Percentiles rank a stretch among this genome's conserved stretches.
Conservation (phyloP, 2,113 vertebrate genomes). For the Hippotragus niger region DNA sequence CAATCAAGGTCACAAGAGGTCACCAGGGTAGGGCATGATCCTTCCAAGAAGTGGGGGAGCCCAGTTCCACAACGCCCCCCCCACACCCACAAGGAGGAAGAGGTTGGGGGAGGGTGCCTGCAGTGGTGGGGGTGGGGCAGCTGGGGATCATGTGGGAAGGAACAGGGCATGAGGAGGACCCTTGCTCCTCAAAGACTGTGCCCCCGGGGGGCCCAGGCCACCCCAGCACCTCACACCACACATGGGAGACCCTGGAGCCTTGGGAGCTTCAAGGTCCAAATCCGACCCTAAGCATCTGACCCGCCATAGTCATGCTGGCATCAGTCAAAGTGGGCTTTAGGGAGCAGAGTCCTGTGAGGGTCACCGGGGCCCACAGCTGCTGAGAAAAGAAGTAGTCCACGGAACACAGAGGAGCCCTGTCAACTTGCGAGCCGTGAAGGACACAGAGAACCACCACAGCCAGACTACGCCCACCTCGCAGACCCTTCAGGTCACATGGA, state of each 20-base stretch:
- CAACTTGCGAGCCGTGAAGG: background rate
- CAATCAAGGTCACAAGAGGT: background rate
- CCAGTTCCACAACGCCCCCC: too few species aligned
- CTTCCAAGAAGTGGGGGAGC: background rate
- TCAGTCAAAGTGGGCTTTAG: background rate
- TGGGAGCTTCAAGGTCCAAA: background rate
- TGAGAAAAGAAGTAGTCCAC: background rate
- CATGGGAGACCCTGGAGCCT: background rate
- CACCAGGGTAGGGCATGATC: background rate
- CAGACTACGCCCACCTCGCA: background rate
- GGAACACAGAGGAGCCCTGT: background rate
- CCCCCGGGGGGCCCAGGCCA: too few species aligned
- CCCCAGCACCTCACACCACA: rapidly evolving
- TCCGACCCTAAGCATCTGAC: background rate
- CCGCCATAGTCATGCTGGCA: rapidly evolving
- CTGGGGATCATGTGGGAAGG: background rate
- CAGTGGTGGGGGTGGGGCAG: background rate
- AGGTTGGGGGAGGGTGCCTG: background rate
- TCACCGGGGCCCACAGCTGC: background rate
- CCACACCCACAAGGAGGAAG: background rate
- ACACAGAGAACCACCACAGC: background rate
- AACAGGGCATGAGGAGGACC: rapidly evolving
- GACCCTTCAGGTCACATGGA: background rate
- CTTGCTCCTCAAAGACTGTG: background rate
- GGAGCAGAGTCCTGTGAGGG: background rate